Evolutionary conservation across 1,140 invertebrate species (phyloP).

Genomic region (Drosophila kanapiae): DNA sequence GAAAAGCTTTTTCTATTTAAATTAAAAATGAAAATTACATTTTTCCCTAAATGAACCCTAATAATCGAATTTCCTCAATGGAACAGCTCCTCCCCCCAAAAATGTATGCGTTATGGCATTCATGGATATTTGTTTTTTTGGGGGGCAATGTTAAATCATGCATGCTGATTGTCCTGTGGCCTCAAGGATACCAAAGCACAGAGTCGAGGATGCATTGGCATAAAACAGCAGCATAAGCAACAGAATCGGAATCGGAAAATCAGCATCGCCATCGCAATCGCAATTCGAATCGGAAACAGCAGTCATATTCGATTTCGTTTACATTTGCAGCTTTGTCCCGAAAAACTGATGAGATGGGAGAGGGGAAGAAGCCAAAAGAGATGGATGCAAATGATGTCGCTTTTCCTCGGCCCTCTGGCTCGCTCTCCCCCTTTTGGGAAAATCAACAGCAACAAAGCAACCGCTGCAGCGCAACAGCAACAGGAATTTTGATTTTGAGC

Average conservation of each 20-base stretch:
- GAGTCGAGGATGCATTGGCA: constrained; percentile 25
- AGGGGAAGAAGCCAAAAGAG: not conserved
- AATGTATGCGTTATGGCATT: constrained; percentile 43
- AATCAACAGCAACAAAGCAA: constrained; percentile 46
- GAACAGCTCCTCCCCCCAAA: constrained; percentile 5
- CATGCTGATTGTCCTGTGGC: constrained; percentile 80
- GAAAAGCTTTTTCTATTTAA: not conserved
- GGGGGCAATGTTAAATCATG: constrained; percentile 74
- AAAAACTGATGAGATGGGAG: constrained; percentile 22
- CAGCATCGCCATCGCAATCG: constrained; percentile 29
- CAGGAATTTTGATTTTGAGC: constrained; percentile 66
- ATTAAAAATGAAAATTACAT: not conserved
- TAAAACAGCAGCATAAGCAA: constrained; percentile 43
- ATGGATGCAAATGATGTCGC: constrained; percentile 40
- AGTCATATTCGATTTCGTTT: constrained; percentile 51
- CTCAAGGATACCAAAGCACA: constrained; percentile 45
- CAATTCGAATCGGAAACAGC: constrained; percentile 23
- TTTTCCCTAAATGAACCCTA: no score
- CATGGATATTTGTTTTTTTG: constrained; percentile 46
- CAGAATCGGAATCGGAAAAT: constrained; percentile 29
- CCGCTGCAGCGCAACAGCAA: constrained; percentile 30
- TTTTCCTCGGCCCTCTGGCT: not conserved
- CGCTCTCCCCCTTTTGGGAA: constrained; percentile 3
- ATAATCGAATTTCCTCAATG: not conserved
- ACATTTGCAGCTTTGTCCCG: constrained; percentile 38